phyloP scores from a whole-genome alignment of 2,113 vertebrate genomes.

The Syrmaticus mikado region DNA sequence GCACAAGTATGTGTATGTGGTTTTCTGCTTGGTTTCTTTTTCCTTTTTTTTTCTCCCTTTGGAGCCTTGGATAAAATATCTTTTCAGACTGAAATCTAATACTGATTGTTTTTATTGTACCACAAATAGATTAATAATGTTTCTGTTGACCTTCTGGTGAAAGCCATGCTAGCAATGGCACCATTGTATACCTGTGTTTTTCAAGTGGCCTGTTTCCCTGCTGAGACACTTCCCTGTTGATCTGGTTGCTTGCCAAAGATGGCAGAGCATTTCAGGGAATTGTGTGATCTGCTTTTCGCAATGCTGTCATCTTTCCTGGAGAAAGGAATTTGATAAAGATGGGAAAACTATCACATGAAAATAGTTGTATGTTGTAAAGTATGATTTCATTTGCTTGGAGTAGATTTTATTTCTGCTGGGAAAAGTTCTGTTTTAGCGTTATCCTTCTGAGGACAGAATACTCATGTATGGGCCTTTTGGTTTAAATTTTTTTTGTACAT shows the following conservation, averaged over 20 bases:
- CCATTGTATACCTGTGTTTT: background rate
- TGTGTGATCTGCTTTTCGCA: background rate
- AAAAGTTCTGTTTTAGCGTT: background rate
- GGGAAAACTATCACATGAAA: background rate
- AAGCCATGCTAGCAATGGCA: background rate
- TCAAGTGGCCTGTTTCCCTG: background rate
- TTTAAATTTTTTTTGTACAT: background rate
- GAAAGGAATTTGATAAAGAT: background rate
- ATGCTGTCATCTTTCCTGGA: background rate
- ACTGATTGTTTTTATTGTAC: background rate
- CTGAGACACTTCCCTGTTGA: background rate
- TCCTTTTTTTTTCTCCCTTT: too few relatives aligned
- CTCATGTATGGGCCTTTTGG: background rate
- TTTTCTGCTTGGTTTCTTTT: background rate
- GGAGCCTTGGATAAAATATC: background rate
- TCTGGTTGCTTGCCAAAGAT: background rate
- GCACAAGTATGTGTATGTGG: background rate
- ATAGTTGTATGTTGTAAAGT: background rate
- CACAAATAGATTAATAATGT: background rate
- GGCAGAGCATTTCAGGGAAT: constrained; percentile 10
- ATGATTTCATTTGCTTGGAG: background rate
- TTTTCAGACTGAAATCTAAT: background rate
- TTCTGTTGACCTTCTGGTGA: background rate
- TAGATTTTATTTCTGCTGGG: background rate
- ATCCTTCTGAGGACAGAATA: background rate